These are phyloP conservation scores for Muscidifurax raptorellus DNA, from an alignment of 1,140 invertebrate genomes.

Conservation along the genomic window DNA sequence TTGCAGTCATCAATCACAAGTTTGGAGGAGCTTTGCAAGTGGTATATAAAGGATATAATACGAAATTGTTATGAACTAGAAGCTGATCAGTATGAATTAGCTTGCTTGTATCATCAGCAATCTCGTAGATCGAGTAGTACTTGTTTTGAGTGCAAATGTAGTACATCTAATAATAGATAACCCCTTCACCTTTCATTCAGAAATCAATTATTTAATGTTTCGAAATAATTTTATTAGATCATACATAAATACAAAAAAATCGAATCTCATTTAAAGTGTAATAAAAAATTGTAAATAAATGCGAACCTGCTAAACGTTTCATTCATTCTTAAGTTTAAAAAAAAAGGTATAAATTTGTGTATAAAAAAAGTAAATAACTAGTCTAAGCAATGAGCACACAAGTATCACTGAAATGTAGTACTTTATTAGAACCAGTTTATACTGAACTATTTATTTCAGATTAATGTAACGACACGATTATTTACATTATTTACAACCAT, in stretches of 20 bases:
- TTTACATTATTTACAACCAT: conserved; percentile 74
- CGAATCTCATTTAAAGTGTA: background rate
- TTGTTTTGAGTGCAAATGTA: conserved; percentile 35
- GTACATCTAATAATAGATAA: background rate
- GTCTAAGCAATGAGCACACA: conserved; percentile 45
- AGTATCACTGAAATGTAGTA: conserved; percentile 59
- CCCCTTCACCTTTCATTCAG: background rate
- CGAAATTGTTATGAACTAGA: conserved; percentile 62
- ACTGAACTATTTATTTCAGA: conserved; percentile 58
- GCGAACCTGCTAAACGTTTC: background rate
- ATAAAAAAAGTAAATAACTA: conserved; percentile 7
- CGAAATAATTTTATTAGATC: background rate
- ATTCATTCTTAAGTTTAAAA: background rate
- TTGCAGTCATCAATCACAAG: conserved; percentile 63
- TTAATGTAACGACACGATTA: conserved; percentile 66
- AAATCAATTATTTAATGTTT: background rate
- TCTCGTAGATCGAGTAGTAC: conserved; percentile 38
- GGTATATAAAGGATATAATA: conserved; percentile 66
- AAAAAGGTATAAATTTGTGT: background rate
- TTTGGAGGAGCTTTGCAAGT: conserved; percentile 66
- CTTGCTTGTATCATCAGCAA: conserved; percentile 67
- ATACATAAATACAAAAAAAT: conserved; percentile 12
- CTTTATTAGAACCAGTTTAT: conserved; percentile 66
- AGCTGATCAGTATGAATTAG: conserved; percentile 68
- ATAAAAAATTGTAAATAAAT: conserved; percentile 9